These are phyloP conservation scores for Glaucomys volans DNA, from an alignment of 2,113 vertebrate species.

Conservation along the genomic window DNA sequence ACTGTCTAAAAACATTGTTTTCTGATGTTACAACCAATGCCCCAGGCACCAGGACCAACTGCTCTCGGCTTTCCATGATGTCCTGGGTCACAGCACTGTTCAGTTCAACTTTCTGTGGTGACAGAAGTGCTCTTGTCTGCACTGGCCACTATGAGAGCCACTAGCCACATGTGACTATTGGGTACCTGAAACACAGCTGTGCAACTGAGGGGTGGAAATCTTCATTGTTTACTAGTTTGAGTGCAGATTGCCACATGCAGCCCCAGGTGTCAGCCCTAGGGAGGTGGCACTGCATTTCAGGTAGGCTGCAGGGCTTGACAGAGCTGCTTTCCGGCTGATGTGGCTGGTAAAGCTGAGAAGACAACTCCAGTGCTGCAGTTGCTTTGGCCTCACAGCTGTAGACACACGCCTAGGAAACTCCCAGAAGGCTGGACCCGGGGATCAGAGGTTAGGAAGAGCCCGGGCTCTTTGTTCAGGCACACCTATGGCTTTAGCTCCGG, in stretches of 20 bases:
- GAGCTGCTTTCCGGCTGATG: not conserved
- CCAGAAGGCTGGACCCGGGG: not conserved
- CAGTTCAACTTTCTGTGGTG: not conserved
- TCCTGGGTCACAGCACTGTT: not conserved
- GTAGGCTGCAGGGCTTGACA: not conserved
- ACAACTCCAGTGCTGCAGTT: accelerated
- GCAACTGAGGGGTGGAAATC: not conserved
- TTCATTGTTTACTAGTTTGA: not conserved
- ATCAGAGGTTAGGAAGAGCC: not conserved
- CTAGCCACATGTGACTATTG: not conserved
- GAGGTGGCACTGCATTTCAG: not conserved
- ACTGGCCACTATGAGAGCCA: not conserved
- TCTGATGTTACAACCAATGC: not conserved
- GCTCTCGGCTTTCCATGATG: not conserved
- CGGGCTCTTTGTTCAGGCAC: not conserved
- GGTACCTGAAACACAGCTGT: not conserved
- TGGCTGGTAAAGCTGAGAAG: not conserved
- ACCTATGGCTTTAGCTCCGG: not conserved
- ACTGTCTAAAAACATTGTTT: not conserved
- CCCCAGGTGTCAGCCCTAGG: not conserved
- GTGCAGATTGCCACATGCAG: not conserved
- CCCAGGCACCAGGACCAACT: not conserved
- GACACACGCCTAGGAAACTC: not conserved
- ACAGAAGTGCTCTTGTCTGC: not conserved
- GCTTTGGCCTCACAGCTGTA: not conserved